phyloP scores from a whole-genome alignment of 2,797 vertebrate species.

The Molossus molossus region DNA sequence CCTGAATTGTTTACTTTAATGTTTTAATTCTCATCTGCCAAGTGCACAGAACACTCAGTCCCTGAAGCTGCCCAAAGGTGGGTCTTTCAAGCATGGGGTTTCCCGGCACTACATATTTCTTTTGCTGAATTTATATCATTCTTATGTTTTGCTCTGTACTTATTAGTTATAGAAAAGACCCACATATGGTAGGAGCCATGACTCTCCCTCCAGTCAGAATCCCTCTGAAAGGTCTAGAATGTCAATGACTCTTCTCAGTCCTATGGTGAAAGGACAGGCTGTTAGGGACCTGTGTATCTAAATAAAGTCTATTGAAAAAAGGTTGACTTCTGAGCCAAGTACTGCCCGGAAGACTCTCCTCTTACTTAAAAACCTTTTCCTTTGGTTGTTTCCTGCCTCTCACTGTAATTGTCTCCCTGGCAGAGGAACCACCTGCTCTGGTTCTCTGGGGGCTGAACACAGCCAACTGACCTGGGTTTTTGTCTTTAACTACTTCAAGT shows the following conservation, averaged over 20 bases:
- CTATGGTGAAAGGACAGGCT: not conserved
- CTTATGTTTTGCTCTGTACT: conserved; percentile 22
- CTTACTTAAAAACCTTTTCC: conserved; percentile 68
- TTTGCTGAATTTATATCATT: conserved; percentile 7
- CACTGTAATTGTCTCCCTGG: conserved; percentile 55
- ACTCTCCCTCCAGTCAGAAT: not conserved
- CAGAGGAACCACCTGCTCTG: conserved; percentile 72
- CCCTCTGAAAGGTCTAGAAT: not conserved
- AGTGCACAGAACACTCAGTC: not conserved
- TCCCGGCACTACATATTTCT: conserved; percentile 13
- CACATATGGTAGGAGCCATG: not conserved
- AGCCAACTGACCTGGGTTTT: conserved; percentile 51
- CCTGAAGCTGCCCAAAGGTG: not conserved
- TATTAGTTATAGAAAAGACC: conserved; percentile 30
- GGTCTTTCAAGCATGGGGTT: not conserved
- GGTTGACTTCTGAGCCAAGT: conserved; percentile 2
- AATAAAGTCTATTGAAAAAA: conserved; percentile 28
- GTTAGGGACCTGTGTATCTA: conserved; percentile 1
- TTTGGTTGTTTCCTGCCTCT: conserved; percentile 69
- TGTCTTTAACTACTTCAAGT: conserved; percentile 51
- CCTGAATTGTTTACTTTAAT: conserved; percentile 12
- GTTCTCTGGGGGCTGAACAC: not conserved
- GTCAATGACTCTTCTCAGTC: conserved; percentile 21
- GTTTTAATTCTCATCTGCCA: conserved; percentile 48
- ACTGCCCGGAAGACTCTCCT: conserved; percentile 48